phyloP scores from a whole-genome alignment of 2,888 invertebrate species.

The Drosophila colorata region DNA sequence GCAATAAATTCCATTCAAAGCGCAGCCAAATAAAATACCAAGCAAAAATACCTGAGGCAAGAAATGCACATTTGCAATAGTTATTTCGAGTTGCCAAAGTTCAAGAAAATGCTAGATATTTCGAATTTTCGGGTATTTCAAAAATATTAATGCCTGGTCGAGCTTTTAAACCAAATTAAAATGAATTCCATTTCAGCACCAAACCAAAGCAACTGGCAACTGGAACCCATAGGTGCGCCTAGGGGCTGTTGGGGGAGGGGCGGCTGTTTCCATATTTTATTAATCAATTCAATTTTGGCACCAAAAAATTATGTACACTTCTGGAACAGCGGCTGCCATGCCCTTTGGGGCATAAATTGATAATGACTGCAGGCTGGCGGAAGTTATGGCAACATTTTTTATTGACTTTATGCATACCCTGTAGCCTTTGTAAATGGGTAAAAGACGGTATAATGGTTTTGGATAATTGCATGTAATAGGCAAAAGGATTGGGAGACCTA shows the following conservation, averaged over 20 bases:
- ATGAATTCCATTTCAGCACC: neutral
- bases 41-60: neutral
- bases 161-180: neutral
- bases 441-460: neutral
- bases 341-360: constrained; percentile 60
- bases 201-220: neutral
- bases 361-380: constrained; percentile 59
- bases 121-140: neutral
- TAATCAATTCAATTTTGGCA: constrained; percentile 74
- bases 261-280: constrained; percentile 47
- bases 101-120: neutral
- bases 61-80: neutral
- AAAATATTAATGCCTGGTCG: neutral
- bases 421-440: too few relatives aligned
- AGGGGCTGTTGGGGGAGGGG: neutral
- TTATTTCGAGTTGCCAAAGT: neutral
- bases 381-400: constrained; percentile 65
- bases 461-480: too few relatives aligned
- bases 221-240: neutral
- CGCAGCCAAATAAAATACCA: constrained; percentile 2
- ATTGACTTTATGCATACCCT: constrained; percentile 41
- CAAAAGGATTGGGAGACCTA: too few relatives aligned
- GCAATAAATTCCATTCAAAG: neutral
- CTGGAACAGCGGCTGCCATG: constrained; percentile 9
- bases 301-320: constrained; percentile 51